phyloP scores from a whole-genome alignment of 2,797 vertebrate species.

The Scleropages formosus region DNA sequence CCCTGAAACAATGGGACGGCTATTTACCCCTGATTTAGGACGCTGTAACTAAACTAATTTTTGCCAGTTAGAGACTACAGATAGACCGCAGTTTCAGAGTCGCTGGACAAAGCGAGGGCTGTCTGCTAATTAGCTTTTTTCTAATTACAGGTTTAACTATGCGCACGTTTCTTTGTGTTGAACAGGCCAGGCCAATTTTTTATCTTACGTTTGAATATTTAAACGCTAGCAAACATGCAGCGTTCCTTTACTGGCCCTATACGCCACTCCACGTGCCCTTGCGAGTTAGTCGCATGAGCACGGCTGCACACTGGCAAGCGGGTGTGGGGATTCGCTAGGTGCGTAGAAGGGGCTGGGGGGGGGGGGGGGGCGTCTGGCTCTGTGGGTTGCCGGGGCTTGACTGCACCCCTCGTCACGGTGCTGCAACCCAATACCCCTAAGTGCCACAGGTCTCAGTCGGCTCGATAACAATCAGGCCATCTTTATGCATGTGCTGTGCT shows the following conservation, averaged over 20 bases:
- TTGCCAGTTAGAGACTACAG: not conserved
- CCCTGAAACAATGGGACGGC: slow-evolving; percentile 19
- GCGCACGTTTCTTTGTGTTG: not conserved
- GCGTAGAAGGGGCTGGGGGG: no score
- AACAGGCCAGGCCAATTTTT: not conserved
- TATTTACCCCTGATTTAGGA: slow-evolving; percentile 17
- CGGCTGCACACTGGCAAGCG: not conserved
- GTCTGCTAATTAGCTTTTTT: not conserved
- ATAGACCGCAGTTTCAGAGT: not conserved
- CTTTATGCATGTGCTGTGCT: not conserved
- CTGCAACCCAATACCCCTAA: slow-evolving; percentile 21
- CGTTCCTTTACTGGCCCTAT: no score
- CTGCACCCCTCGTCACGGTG: not conserved
- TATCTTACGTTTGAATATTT: not conserved
- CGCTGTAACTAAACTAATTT: slow-evolving; percentile 1
- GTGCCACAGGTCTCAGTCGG: slow-evolving; percentile 14
- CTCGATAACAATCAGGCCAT: slow-evolving; percentile 20
- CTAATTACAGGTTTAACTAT: not conserved
- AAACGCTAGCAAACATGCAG: no score
- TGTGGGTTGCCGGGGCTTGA: slow-evolving; percentile 11
- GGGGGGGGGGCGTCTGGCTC: not conserved
- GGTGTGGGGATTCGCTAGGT: not conserved
- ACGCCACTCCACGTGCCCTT: no score
- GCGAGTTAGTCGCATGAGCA: no score
- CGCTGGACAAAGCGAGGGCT: not conserved